phyloP scores from a whole-genome alignment of 2,797 vertebrate genomes.

The Hyperoplus immaculatus region DNA sequence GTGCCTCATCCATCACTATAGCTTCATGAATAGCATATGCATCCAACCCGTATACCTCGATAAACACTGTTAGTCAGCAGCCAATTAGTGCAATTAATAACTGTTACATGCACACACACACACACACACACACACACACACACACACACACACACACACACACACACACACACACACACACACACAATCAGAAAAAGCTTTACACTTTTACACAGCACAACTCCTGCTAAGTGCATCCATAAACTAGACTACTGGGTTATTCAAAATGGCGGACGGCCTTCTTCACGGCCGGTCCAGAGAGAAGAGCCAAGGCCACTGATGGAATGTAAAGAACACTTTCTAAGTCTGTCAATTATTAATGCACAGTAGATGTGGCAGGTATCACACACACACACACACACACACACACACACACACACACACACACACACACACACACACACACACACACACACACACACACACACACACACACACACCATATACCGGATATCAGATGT shows the following conservation, averaged over 20 bases:
- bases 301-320: not conserved
- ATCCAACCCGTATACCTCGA: too few relatives aligned
- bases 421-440: slow-evolving; percentile 2
- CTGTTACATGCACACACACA: too few relatives aligned
- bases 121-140: too few relatives aligned
- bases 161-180: too few relatives aligned
- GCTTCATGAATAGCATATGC: too few relatives aligned
- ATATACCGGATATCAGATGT: not conserved
- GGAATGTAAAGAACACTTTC: slow-evolving; percentile 15
- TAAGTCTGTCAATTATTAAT: slow-evolving; percentile 41
- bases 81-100: too few relatives aligned
- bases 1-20: too few relatives aligned
- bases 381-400: not conserved
- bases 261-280: not conserved
- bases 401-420: not conserved
- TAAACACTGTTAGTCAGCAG: too few relatives aligned
- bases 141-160: too few relatives aligned
- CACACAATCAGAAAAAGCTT: slow-evolving; percentile 15
- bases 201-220: not conserved
- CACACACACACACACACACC: slow-evolving; percentile 18
- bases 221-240: slow-evolving; percentile 18
- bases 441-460: slow-evolving; percentile 21
- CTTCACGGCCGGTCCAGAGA: not conserved
- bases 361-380: not conserved
- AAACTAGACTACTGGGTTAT: not conserved